Evolutionary conservation across 2,113 vertebrate species (phyloP).

Genomic region (Zosterops pallidus): DNA sequence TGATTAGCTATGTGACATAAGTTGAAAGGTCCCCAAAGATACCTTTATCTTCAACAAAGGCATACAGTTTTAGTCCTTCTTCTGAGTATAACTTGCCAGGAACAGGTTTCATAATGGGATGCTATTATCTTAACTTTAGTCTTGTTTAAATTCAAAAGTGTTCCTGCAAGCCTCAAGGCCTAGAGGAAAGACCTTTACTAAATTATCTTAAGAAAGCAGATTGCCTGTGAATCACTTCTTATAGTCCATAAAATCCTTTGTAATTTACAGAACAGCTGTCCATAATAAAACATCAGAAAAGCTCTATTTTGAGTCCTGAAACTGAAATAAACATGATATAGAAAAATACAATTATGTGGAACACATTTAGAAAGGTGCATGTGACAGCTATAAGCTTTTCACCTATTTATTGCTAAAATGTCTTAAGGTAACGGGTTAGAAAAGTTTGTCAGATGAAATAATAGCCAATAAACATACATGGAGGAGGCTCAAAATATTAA

Average conservation of each 20-base stretch:
- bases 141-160: slow-evolving; percentile 71
- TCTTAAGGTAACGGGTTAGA: neutral
- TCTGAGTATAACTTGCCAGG: slow-evolving; percentile 24
- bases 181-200: slow-evolving; percentile 41
- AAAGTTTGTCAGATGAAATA: neutral
- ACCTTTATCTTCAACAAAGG: neutral
- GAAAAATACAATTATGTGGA: neutral
- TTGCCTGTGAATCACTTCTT: slow-evolving; percentile 61
- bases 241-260: slow-evolving; percentile 64
- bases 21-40: neutral
- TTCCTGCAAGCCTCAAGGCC: slow-evolving; percentile 45
- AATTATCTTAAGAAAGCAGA: slow-evolving; percentile 65
- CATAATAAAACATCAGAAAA: slow-evolving; percentile 64
- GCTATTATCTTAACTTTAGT: slow-evolving; percentile 67
- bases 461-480: slow-evolving; percentile 6
- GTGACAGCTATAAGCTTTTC: neutral
- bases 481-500: neutral
- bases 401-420: slow-evolving; percentile 20
- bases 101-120: slow-evolving; percentile 52
- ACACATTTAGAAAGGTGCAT: neutral
- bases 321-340: slow-evolving; percentile 35
- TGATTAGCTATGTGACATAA: neutral
- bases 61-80: slow-evolving; percentile 22
- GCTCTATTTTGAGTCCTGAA: slow-evolving; percentile 47
- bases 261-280: slow-evolving; percentile 66